These are phyloP conservation scores for Phainopepla nitens DNA, from an alignment of 2,113 vertebrate species.

Conservation along the genomic window DNA sequence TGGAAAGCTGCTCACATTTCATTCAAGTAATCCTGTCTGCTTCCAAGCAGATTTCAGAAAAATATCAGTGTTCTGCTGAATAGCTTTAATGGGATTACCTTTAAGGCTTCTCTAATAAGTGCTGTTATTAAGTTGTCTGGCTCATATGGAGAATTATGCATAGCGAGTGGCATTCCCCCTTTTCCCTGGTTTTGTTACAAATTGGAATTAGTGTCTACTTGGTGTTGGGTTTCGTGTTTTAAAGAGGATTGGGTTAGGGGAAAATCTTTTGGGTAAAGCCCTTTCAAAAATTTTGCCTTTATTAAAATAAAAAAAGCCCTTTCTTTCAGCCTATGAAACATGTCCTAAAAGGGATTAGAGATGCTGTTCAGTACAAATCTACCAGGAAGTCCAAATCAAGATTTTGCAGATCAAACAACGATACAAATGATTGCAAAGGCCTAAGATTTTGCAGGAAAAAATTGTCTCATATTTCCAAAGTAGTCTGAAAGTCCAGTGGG, in stretches of 20 bases:
- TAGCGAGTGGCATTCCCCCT: slow-evolving; percentile 41
- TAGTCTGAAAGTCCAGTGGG: neutral
- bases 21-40: slow-evolving; percentile 50
- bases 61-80: slow-evolving; percentile 59
- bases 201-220: slow-evolving; percentile 68
- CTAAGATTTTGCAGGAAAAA: neutral
- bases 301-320: slow-evolving; percentile 37
- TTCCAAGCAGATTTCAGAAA: slow-evolving; percentile 64
- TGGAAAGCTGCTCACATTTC: slow-evolving; percentile 56
- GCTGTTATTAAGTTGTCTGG: slow-evolving; percentile 62
- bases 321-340: neutral
- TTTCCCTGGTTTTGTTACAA: slow-evolving; percentile 63
- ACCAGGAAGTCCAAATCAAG: slow-evolving; percentile 16
- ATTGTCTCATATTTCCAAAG: neutral
- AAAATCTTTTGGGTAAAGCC: slow-evolving; percentile 36
- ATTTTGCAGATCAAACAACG: neutral
- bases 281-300: neutral
- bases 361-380: slow-evolving; percentile 8
- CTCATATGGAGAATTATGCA: slow-evolving; percentile 43
- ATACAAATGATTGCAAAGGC: neutral
- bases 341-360: slow-evolving; percentile 28
- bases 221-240: slow-evolving; percentile 35
- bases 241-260: slow-evolving; percentile 24
- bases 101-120: slow-evolving; percentile 69
- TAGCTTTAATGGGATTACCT: slow-evolving; percentile 70